Conservation (phyloP, 1,140 invertebrate genomes). For the Pollicipes pollicipes region DNA sequence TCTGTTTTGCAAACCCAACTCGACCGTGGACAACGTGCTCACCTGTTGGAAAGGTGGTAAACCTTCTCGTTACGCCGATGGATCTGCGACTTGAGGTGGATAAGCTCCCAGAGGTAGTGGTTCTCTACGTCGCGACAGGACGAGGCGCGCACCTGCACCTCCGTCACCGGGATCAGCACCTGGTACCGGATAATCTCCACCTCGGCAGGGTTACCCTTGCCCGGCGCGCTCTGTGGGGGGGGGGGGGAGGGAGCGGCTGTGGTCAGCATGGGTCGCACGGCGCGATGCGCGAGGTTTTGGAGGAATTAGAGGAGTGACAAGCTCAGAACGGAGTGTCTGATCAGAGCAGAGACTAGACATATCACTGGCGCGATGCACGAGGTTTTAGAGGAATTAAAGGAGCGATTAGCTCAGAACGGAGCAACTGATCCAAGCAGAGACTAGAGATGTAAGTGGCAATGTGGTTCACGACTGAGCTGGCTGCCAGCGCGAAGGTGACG, state of each 20-base stretch:
- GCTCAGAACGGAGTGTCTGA: no score
- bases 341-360: no score
- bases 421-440: no score
- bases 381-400: no score
- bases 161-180: slow-evolving; percentile 85
- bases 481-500: no score
- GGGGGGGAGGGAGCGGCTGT: background rate
- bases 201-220: slow-evolving; percentile 44
- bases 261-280: background rate
- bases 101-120: slow-evolving; percentile 90
- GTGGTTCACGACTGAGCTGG: no score
- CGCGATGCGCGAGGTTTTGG: no score
- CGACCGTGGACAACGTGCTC: no score
- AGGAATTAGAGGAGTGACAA: no score
- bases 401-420: no score
- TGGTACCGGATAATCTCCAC: slow-evolving; percentile 91
- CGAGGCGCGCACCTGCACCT: slow-evolving; percentile 83
- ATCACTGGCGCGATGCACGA: no score
- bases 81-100: slow-evolving; percentile 79
- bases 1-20: background rate
- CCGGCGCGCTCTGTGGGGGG: slow-evolving; percentile 17
- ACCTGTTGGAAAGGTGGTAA: slow-evolving; percentile 79
- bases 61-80: slow-evolving; percentile 88
- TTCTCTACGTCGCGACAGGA: slow-evolving; percentile 83
- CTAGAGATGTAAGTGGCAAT: no score